Base-by-base conservation (phyloP, 2,888 invertebrate species). In the Morpho helenor region DNA sequence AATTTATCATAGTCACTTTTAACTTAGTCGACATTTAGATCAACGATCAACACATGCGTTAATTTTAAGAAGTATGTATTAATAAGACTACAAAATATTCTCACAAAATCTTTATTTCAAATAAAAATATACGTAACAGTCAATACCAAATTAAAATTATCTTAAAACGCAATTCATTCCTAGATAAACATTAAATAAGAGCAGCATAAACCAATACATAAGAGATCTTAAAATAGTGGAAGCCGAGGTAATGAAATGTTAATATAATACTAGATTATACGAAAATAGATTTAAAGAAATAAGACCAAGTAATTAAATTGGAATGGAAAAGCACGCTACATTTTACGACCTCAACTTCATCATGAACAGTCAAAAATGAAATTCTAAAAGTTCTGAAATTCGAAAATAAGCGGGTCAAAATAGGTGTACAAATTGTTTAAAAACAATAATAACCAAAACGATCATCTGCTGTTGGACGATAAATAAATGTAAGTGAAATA, bases 261-360 rank as follows among this genome's bases (percentile, higher is more conserved):
- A 61, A n/a, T n/a, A n/a, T n/a, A n/a, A n/a, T n/a, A n/a, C n/a
- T n/a, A n/a, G n/a, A n/a, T n/a, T n/a, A n/a, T n/a, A n/a, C n/a
- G n/a, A n/a, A 57, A n/a, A 52, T 16, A 16, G 16, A 16, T 16
- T 39, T 3, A 49, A 61, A 23, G 31, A 44, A 31, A 31, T 9
- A 9, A 52, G 46, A 16, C 22, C 16, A 57, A 64, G 49, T 53
- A 10, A 40, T 8, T 46, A 52, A 23, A 56, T 56, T 52, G 23
- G 52, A 22, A 50, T 60, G 62, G 59, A 70, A 59, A 60, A 59
- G 61, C 66, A 62, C 62, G 64, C 60, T 52, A 75, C 85, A 88
- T 87, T 88, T 84, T 65, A 87, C 69, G 72, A 86, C 86, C 86
- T 87, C 87, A 85, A 85, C 87, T 85, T 84, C 82, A 31, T 31